A percentile compares a stretch with the other conserved stretches of the same genome.
Evolutionary conservation across 2,888 invertebrate species (phyloP).

Genomic region (Calliphora vomitoria): DNA sequence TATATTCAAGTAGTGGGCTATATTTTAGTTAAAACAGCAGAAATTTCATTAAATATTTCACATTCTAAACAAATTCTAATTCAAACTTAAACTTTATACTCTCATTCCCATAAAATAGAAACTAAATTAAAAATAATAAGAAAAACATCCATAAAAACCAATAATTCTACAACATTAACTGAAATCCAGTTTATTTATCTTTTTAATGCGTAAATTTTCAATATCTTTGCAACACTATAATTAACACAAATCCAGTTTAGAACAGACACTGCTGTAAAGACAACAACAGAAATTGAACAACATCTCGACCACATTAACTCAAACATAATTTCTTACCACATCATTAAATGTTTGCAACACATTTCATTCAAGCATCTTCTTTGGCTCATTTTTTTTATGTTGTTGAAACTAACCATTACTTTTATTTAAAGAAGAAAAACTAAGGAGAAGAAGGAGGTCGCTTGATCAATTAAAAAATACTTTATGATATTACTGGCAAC

Average conservation of each 20-base stretch:
- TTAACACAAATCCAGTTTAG: constrained; percentile 70
- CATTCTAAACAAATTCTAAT: neutral
- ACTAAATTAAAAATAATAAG: constrained; percentile 18
- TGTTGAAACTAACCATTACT: neutral
- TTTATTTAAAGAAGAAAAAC: neutral
- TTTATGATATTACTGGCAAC: constrained; percentile 68
- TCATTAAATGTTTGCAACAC: constrained; percentile 59
- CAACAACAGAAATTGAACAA: constrained; percentile 44
- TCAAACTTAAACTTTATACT: neutral
- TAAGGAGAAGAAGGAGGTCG: constrained; percentile 51
- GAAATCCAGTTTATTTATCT: constrained; percentile 70
- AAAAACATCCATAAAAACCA: constrained; percentile 40
- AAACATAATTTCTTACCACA: constrained; percentile 67
- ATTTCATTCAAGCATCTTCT: constrained; percentile 32
- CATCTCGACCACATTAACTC: constrained; percentile 39
- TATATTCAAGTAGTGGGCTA: no score
- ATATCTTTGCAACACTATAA: constrained; percentile 68
- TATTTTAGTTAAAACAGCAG: no score
- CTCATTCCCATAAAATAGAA: constrained; percentile 4
- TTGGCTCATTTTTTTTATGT: neutral
- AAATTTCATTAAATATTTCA: no score
- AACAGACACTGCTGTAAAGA: constrained; percentile 3
- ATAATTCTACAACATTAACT: constrained; percentile 46
- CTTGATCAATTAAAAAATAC: constrained; percentile 74
- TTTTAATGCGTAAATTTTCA: constrained; percentile 71